phyloP scores from a whole-genome alignment of 2,888 invertebrate species.

The Bombyx huttoni region DNA sequence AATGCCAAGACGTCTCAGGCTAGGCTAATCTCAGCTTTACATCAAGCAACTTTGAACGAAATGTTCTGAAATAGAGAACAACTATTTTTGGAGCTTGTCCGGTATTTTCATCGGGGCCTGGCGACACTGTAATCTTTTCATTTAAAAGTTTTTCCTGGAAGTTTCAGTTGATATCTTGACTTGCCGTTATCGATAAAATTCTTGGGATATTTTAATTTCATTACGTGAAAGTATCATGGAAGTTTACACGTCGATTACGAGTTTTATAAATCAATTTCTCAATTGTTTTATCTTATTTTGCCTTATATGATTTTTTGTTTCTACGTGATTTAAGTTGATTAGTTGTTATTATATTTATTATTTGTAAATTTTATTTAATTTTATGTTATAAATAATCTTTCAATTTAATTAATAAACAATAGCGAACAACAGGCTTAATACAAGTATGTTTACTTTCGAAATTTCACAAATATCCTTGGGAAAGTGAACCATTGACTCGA shows the following conservation, averaged over 20 bases:
- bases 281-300: no score
- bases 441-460: background rate
- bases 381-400: no score
- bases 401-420: background rate
- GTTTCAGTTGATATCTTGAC: background rate
- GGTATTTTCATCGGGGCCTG: background rate
- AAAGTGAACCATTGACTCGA: slow-evolving; percentile 9
- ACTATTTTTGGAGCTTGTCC: background rate
- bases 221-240: background rate
- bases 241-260: background rate
- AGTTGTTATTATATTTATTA: no score
- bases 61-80: background rate
- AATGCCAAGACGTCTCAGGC: slow-evolving; percentile 19
- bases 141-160: background rate
- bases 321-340: no score
- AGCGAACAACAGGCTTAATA: background rate
- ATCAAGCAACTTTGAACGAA: background rate
- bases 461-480: slow-evolving; percentile 4
- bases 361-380: no score
- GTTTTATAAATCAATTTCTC: background rate
- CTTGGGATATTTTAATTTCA: background rate
- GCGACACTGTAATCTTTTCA: background rate
- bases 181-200: background rate
- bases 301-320: no score
- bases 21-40: slow-evolving; percentile 9